Base-by-base conservation (phyloP, 2,888 invertebrate genomes). In the Tenthredo scrophulariae region DNA sequence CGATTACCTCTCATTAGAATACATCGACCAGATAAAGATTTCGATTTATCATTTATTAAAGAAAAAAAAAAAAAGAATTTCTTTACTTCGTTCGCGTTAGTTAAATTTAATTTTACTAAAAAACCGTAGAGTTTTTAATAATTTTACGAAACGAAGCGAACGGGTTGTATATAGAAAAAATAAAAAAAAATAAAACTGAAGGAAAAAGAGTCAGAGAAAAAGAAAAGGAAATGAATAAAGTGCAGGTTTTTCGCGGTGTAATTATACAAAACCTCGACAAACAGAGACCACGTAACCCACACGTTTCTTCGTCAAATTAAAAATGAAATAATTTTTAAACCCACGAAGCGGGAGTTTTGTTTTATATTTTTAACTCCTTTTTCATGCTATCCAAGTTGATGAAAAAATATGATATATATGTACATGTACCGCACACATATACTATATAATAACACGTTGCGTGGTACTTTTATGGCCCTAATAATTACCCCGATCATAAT, bases 211-310 rank as follows among this genome's bases (percentile, higher is more conserved):
- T 7, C 0, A 37, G 7, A 7, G 1, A 37, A 37, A 37, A 37
- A 37, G 7, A 37, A 43, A 4, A 4, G 3, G 3, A 46, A 46
- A 46, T 15, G 3, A 46, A 15, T 13, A 46, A 46, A 15, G 46
- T 46, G 3, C 46, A 46, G 15, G 15, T 46, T 13, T 74, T 74
- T 29, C 37, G 7, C 74, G 43, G 2, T 67, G 40, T 74, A 74
- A 74, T 74, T 74, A 74, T 74, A 26, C 67, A 67, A 13, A 46
- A 74, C 9, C 74, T 74, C n/a, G 43, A 43, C 40, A 74, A 74
- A 74, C 74, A 43, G 43, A 26, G 6, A 13, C 13, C 46, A 13
- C 46, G 46, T 46, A 46, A 6, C 13, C 22, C 10, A 33, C 33
- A 26, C 2, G 67, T 13, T 67, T 74, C 74, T 74, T 43, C 43